Percentiles rank a stretch among this genome's conserved stretches.
Evolutionary conservation across 2,113 vertebrate species (phyloP).

Genomic region (Tinamus guttatus): DNA sequence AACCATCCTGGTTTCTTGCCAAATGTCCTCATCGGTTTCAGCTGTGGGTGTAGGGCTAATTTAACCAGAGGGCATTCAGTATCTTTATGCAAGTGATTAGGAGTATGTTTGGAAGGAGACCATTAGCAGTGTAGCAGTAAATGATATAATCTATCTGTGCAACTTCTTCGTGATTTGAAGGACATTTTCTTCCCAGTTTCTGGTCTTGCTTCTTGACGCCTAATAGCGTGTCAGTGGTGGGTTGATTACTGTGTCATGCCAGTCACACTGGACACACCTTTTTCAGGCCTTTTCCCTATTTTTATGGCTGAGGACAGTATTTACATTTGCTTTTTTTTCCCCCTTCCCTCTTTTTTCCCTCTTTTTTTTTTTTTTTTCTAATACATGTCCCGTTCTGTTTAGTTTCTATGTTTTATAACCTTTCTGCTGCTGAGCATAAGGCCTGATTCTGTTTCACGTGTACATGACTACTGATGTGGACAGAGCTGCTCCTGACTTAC

Average conservation of each 20-base stretch:
- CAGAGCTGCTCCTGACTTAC: background rate
- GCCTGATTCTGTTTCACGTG: background rate
- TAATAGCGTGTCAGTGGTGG: background rate
- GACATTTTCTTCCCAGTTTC: constrained; percentile 10
- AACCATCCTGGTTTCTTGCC: constrained; percentile 63
- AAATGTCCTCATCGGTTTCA: constrained; percentile 57
- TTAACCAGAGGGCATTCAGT: constrained; percentile 16
- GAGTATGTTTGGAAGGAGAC: constrained; percentile 14
- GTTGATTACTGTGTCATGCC: background rate
- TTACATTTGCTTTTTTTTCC: background rate
- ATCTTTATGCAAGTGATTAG: background rate
- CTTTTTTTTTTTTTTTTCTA: background rate
- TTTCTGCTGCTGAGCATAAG: background rate
- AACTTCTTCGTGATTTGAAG: background rate
- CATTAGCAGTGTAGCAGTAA: constrained; percentile 19
- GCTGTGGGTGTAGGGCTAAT: constrained; percentile 41
- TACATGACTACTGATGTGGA: background rate
- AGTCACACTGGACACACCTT: background rate
- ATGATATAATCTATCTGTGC: background rate
- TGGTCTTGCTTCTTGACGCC: background rate
- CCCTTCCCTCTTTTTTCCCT: background rate
- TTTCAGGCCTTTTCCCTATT: background rate
- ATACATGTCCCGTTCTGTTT: background rate
- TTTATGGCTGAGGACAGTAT: background rate
- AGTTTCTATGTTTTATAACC: background rate